Evolutionary conservation across 2,797 vertebrate species (phyloP), one percentile per base, ranked within the genome.

Genomic region (Cryptoprocta ferox): DNA sequence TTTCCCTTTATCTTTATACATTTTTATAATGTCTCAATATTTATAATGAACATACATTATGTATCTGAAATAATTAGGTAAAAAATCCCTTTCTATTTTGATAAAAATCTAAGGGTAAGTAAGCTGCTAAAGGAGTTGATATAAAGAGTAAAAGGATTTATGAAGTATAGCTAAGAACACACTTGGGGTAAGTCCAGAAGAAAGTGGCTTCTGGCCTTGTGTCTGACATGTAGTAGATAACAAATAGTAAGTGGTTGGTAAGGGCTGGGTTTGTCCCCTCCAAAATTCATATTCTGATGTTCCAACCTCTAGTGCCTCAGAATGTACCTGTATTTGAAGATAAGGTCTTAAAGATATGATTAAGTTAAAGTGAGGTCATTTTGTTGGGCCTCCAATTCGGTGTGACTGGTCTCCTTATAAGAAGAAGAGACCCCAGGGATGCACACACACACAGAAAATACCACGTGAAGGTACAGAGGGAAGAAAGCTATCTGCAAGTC

Each of bases 161-260:
- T 94, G 56, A 84, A 50, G 28, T 53, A 86, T 75, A 81, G 45
- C 13, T 66, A 70, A 92, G 79, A 71, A 39, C 73, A 73, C 26
- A 37, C 37, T 83, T 97, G 92, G 68, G 89, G 28, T 8, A 63
- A 68, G 61, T 76, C 83, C 70, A 76, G 75, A 63, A 86, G 85
- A 84, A 91, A 94, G 89, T 82, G 24, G 53, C 61, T 85, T 82
- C 79, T 87, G 96, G 89, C 65, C 24, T 70, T 68, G 28, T 68
- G 39, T 70, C n/a, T 42, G 63, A 68, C 11, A 59, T 50, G 19
- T 2, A 37, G 3, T 50, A 66, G 37, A 15, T 42, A 92, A 68
- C 24, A 63, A 56, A 84, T 10, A 61, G 42, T 75, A 73, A 89
- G 50, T 37, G 39, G 45, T 59, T 91, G 37, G 68, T 75, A 70